These are phyloP conservation scores for Indicator indicator DNA, from an alignment of 2,113 vertebrate genomes.

Conservation along the genomic window DNA sequence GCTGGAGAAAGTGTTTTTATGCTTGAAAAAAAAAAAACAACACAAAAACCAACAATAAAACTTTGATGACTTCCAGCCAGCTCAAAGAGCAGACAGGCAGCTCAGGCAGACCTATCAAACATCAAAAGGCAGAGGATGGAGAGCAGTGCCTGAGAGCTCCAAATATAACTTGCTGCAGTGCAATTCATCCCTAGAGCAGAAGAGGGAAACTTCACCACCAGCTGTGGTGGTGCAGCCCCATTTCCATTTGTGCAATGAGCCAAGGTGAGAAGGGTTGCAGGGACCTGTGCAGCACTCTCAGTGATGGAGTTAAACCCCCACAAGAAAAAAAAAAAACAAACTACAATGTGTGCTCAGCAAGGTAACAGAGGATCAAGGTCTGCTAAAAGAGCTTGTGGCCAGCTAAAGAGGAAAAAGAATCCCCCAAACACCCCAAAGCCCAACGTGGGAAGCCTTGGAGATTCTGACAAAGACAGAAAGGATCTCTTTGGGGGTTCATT, in stretches of 20 bases:
- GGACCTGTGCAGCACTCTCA: not conserved
- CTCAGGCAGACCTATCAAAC: slow-evolving; percentile 74
- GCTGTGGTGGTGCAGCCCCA: not conserved
- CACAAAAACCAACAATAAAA: not conserved
- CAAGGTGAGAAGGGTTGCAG: not conserved
- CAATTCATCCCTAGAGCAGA: not conserved
- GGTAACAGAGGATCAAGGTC: not conserved
- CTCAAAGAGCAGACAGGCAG: slow-evolving; percentile 27
- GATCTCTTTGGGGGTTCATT: not conserved
- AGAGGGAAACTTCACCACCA: not conserved
- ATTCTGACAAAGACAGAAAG: not conserved
- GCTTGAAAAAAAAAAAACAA: not conserved
- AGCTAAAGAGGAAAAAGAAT: not conserved
- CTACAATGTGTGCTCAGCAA: not conserved
- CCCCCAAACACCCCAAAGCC: not conserved
- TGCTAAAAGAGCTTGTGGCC: not conserved
- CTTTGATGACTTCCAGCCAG: slow-evolving; percentile 54
- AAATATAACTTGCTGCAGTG: slow-evolving; percentile 17
- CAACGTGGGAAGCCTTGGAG: not conserved
- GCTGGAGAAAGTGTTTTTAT: not conserved
- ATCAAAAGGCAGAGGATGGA: slow-evolving; percentile 68
- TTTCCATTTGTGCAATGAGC: not conserved
- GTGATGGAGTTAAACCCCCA: not conserved
- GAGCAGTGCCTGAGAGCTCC: slow-evolving; percentile 17
- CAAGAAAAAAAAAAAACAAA: not conserved